Evolutionary conservation across 2,888 invertebrate species (phyloP).

Genomic region (Hartigia nigra): DNA sequence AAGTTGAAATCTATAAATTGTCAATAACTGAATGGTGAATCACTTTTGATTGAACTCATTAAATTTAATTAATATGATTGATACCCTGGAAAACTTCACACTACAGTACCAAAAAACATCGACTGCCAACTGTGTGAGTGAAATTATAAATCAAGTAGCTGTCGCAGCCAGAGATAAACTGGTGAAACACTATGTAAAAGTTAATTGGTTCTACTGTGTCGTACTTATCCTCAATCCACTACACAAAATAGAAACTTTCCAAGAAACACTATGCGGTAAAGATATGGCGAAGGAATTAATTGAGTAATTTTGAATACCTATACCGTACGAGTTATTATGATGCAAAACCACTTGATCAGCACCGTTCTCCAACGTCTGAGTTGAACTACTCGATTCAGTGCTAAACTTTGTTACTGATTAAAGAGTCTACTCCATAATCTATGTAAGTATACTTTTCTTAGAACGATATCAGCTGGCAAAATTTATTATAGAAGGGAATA

Average conservation of each 20-base stretch:
- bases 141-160: neutral
- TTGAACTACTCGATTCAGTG: no score
- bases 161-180: neutral
- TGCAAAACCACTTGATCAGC: neutral
- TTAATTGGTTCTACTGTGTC: neutral
- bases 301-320: neutral
- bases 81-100: neutral
- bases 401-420: no score
- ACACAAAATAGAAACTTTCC: neutral
- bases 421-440: no score
- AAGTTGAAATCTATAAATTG: neutral
- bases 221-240: neutral
- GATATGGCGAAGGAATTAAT: neutral
- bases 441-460: no score
- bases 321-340: neutral
- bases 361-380: no score
- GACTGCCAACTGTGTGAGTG: no score
- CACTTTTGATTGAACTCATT: neutral
- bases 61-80: constrained; percentile 5
- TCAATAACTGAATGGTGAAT: constrained; percentile 2
- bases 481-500: no score
- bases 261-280: neutral
- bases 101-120: neutral
- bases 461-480: no score
- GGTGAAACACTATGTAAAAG: neutral